Evolutionary conservation across 2,797 vertebrate genomes (phyloP).

Genomic region (Lepus oiostolus): DNA sequence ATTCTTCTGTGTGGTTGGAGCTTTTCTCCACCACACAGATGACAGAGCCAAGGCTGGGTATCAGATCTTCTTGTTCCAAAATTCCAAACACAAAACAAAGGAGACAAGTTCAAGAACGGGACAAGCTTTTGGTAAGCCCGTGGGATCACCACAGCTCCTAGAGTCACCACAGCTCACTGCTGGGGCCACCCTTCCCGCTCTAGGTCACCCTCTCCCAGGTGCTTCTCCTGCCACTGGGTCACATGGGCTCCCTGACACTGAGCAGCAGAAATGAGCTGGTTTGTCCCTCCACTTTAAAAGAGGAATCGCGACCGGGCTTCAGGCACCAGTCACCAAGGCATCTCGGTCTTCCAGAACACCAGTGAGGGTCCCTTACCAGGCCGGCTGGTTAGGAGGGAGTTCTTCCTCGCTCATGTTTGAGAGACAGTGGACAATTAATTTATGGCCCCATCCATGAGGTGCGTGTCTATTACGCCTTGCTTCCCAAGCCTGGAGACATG

Average conservation of each 20-base stretch:
- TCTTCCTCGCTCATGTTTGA: neutral
- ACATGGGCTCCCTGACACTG: neutral
- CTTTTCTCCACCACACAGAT: neutral
- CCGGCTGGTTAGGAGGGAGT: neutral
- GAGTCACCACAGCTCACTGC: neutral
- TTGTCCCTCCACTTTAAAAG: neutral
- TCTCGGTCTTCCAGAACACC: neutral
- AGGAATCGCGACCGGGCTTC: neutral
- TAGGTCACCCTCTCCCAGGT: neutral
- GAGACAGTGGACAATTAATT: neutral
- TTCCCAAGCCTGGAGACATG: neutral
- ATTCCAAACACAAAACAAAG: neutral
- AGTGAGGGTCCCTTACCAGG: neutral
- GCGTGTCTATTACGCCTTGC: neutral
- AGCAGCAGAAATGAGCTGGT: neutral
- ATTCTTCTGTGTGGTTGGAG: neutral
- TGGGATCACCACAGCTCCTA: neutral
- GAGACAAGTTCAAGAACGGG: neutral
- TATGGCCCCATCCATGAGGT: neutral
- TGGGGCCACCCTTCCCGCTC: too few relatives aligned
- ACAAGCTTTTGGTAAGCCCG: neutral
- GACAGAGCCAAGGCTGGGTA: neutral
- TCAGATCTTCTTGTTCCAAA: slow-evolving; percentile 19
- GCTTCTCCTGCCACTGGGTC: neutral
- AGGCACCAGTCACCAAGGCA: neutral